Conservation (phyloP, 2,113 vertebrate genomes). For the Lepidothrix coronata region DNA sequence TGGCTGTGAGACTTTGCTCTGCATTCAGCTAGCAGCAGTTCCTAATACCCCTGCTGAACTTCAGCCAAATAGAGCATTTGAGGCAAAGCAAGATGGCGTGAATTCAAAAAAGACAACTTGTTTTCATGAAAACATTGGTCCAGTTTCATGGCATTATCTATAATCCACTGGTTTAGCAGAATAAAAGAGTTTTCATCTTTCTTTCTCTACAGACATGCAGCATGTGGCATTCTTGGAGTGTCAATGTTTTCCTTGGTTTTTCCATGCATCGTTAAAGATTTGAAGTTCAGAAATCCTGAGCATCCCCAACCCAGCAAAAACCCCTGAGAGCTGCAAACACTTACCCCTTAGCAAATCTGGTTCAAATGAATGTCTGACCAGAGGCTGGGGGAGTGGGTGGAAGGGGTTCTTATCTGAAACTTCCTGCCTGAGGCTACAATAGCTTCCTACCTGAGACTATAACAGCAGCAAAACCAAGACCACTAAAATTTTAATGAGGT, state of each 20-base stretch:
- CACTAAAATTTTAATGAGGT: not conserved
- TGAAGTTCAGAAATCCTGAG: not conserved
- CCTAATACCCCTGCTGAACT: conserved; percentile 19
- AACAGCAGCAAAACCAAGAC: not conserved
- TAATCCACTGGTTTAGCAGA: conserved; percentile 38
- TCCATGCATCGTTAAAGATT: not conserved
- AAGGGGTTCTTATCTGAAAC: not conserved
- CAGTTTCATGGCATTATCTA: conserved; percentile 51
- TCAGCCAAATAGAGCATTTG: conserved; percentile 59
- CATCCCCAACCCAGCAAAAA: not conserved
- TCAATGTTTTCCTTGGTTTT: conserved; percentile 2
- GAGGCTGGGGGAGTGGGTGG: not conserved
- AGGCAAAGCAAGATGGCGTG: conserved; percentile 46
- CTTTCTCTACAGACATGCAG: not conserved
- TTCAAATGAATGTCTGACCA: not conserved
- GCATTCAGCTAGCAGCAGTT: conserved; percentile 38
- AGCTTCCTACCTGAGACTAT: not conserved
- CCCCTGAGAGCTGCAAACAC: not conserved
- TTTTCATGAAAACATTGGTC: conserved; percentile 55
- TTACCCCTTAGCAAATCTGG: not conserved
- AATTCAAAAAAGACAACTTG: conserved; percentile 35
- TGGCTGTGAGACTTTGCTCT: conserved; percentile 57
- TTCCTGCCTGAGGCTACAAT: not conserved
- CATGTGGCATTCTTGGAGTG: not conserved
- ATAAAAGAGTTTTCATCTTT: conserved; percentile 28